Base-by-base conservation (phyloP, 2,797 vertebrate species). In the Phaenicophaeus curvirostris region DNA sequence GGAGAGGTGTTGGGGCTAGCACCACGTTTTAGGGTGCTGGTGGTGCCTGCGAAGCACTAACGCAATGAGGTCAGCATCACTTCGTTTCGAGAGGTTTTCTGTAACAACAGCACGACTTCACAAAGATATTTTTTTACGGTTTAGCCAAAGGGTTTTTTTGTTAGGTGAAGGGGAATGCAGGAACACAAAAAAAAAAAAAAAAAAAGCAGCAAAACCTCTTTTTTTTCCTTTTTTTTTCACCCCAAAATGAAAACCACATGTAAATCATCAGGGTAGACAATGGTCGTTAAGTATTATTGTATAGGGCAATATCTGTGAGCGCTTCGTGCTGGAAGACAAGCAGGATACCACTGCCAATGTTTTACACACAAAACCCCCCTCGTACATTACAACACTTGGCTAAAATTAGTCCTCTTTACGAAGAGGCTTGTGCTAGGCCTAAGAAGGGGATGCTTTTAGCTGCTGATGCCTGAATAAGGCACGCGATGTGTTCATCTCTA, bases 281-380 rank as follows among this genome's bases (percentile, higher is more conserved):
- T 87, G 76, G 78, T 84, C 8, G 21, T 87, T 94, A 95, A 75
- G 81, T 33, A 23, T 88, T 92, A 80, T 90, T 94, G 89, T 96
- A 87, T 11, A 83, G 92, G 91, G 92, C 92, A 94, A 82, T 95
- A 91, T 93, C 85, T 92, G 93, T 0, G 5, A 96, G 88, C 1
- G 2, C 72, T 87, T 57, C 1, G 2, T 79, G 93, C 81, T 96
- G 95, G 95, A 97, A 94, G 48, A 96, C 61, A 37, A 87, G 91
- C 86, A 88, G 87, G 86, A 83, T 83, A 51, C 44, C 90, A 59
- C 67, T 95, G 95, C 95, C 96, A 97, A 93, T 13, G 90, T 87
- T 15, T 96, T 67, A 79, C 85, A 90, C 85, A 93, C 71, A 96
- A 84, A 91, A 79, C 57, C n/a, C 81, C 94, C 93, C 68, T 74